Evolutionary conservation across 1,140 invertebrate species (phyloP).

Genomic region (Lasioglossum baleicum): DNA sequence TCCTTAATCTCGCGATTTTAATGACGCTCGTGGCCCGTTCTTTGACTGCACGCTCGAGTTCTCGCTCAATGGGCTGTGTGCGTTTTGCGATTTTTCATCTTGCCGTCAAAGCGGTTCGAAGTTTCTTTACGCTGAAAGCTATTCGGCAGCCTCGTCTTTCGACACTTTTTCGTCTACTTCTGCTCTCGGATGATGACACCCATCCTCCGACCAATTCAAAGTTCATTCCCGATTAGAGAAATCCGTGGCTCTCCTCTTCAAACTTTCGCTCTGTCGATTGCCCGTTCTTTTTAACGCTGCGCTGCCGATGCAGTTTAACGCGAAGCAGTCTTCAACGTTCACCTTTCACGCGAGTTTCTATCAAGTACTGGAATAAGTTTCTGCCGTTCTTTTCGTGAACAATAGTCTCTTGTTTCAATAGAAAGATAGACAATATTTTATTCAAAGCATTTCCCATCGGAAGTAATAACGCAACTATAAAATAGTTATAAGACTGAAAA

Average conservation of each 20-base stretch:
- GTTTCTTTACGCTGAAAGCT: neutral
- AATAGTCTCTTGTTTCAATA: too few relatives aligned
- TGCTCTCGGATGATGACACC: neutral
- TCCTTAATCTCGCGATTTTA: conserved; percentile 40
- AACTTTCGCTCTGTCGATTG: neutral
- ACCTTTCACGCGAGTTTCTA: too few relatives aligned
- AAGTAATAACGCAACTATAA: too few relatives aligned
- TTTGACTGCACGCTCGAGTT: conserved; percentile 2
- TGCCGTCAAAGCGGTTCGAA: neutral
- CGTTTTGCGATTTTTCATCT: conserved; percentile 16
- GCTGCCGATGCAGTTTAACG: too few relatives aligned
- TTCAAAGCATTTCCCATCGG: too few relatives aligned
- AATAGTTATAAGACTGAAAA: too few relatives aligned
- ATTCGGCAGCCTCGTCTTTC: neutral
- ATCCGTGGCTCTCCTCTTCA: neutral
- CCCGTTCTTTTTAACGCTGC: neutral
- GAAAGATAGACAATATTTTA: too few relatives aligned
- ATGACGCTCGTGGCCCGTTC: conserved; percentile 5
- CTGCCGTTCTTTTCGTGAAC: too few relatives aligned
- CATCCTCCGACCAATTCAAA: neutral
- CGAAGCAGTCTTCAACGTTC: too few relatives aligned
- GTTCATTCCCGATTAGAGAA: neutral
- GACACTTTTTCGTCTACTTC: neutral
- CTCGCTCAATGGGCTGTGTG: conserved; percentile 8
- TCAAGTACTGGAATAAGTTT: too few relatives aligned